Conservation (phyloP, 2,888 invertebrate genomes). For the Sipha maydis region DNA sequence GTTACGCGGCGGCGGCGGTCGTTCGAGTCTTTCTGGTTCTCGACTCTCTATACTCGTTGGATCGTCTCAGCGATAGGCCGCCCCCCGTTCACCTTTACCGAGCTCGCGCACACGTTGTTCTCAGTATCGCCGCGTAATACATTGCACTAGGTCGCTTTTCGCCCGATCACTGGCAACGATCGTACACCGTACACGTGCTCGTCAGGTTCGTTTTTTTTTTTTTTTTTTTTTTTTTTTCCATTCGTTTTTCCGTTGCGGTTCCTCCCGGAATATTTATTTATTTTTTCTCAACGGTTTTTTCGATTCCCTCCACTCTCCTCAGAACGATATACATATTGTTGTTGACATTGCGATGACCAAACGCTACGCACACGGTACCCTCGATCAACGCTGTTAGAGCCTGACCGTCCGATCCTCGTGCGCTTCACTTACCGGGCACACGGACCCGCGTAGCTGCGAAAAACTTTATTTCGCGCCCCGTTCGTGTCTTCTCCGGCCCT, state of each 20-base stretch:
- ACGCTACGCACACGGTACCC: no score
- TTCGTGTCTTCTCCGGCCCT: no score
- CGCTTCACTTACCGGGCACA: no score
- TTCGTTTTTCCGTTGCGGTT: not conserved
- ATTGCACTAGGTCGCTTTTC: not conserved
- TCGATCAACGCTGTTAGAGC: no score
- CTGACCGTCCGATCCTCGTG: no score
- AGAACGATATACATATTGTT: no score
- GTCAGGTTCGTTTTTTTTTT: not conserved
- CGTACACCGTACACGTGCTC: not conserved
- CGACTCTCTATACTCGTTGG: constrained; percentile 40
- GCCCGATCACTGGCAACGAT: not conserved
- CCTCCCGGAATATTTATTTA: no score
- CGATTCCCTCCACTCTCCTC: no score
- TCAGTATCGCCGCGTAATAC: constrained; percentile 38
- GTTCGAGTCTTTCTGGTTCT: not conserved
- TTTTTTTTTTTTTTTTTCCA: not conserved
- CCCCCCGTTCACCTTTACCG: not conserved
- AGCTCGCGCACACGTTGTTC: not conserved
- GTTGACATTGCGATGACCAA: no score
- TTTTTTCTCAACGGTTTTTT: no score
- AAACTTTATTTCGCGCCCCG: no score
- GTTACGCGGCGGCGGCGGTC: not conserved
- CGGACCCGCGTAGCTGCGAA: no score
- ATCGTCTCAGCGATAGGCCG: constrained; percentile 51